Evolutionary conservation across 2,888 invertebrate species (phyloP).

Genomic region (Caenorhabditis becei): DNA sequence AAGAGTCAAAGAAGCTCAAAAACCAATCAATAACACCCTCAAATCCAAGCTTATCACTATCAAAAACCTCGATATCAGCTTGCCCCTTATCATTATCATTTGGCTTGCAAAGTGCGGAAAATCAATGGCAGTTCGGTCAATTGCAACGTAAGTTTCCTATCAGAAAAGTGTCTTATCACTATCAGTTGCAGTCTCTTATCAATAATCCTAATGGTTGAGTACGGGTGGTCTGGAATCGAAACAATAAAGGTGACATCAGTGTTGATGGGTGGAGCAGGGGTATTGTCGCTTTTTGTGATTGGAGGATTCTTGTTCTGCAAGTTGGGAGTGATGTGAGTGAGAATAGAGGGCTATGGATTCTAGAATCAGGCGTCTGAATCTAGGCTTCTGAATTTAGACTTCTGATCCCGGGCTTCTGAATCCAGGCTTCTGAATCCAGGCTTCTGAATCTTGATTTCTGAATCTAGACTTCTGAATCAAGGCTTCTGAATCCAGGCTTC

Average conservation of each 20-base stretch:
- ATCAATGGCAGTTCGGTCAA: constrained; percentile 48
- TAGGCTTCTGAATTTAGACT: no score
- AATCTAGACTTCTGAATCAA: no score
- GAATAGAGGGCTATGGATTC: no score
- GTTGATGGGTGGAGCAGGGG: constrained; percentile 52
- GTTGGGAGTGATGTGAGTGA: constrained; percentile 48
- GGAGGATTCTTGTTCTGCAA: constrained; percentile 58
- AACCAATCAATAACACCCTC: constrained; percentile 14
- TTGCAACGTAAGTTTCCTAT: constrained; percentile 49
- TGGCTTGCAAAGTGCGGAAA: constrained; percentile 61
- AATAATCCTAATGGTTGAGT: constrained; percentile 55
- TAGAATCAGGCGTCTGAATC: no score
- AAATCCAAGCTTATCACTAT: constrained; percentile 45
- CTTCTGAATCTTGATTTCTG: no score
- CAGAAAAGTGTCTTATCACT: no score
- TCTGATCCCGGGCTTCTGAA: no score
- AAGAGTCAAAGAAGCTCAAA: background rate
- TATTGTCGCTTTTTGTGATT: constrained; percentile 52
- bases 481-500: no score
- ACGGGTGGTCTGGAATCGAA: constrained; percentile 57
- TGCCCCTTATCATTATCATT: constrained; percentile 43
- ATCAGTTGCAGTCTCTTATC: constrained; percentile 34
- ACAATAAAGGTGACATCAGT: constrained; percentile 51
- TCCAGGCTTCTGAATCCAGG: no score
- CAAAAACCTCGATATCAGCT: constrained; percentile 46